These are phyloP conservation scores for Notechis scutatus DNA, from an alignment of 2,113 vertebrate species.

Conservation along the genomic window DNA sequence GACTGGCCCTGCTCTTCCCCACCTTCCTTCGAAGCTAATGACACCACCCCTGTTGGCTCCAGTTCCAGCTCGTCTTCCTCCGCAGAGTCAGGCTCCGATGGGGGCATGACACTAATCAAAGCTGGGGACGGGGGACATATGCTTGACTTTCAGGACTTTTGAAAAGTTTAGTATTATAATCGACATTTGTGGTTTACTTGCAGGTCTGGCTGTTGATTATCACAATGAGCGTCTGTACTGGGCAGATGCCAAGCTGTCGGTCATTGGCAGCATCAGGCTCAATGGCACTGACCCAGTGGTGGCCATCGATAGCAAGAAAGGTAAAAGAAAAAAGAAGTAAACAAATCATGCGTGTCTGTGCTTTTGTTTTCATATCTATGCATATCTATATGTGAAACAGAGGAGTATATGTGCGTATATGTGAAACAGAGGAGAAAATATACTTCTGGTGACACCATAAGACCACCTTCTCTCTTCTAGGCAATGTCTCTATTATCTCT, in stretches of 20 bases:
- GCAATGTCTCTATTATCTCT: neutral
- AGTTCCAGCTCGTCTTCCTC: too few species aligned
- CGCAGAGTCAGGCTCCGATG: too few species aligned
- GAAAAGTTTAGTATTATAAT: neutral
- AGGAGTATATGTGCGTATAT: neutral
- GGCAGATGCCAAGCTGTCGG: slow-evolving; percentile 92
- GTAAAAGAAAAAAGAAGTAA: slow-evolving; percentile 52
- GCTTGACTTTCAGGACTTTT: neutral
- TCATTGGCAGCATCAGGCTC: slow-evolving; percentile 92
- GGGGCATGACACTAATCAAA: neutral
- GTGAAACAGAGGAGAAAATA: neutral
- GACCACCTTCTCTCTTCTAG: neutral
- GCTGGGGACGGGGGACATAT: neutral
- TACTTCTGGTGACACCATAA: neutral
- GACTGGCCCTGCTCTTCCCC: too few species aligned
- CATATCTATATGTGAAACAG: neutral
- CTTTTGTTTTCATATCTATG: neutral
- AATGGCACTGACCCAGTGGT: slow-evolving; percentile 90
- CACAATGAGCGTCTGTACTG: slow-evolving; percentile 96
- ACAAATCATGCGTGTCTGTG: neutral
- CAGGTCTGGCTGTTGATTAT: slow-evolving; percentile 93
- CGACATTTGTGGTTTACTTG: neutral
- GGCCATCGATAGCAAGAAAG: slow-evolving; percentile 87
- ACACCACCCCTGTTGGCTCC: too few species aligned
- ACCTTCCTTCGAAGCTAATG: too few species aligned